phyloP scores from a whole-genome alignment of 2,888 invertebrate species.

The Scaptomyza caliginosa region DNA sequence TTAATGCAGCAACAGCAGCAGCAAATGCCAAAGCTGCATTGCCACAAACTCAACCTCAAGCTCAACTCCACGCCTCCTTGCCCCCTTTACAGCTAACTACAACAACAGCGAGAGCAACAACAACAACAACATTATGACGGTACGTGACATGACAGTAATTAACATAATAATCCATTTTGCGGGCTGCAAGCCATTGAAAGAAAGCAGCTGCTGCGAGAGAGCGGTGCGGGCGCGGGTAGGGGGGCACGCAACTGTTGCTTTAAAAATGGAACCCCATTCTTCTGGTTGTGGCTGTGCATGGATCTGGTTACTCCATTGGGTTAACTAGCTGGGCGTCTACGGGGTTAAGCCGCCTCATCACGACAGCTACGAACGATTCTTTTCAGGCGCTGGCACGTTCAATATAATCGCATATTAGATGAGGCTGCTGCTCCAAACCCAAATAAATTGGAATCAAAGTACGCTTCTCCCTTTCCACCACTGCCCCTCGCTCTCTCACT shows the following conservation, averaged over 20 bases:
- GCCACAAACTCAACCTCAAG: slow-evolving; percentile 8
- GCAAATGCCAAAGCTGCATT: slow-evolving; percentile 27
- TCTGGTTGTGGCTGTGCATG: not conserved
- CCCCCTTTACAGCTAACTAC: not conserved
- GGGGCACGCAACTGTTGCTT: slow-evolving; percentile 3
- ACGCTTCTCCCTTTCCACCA: not conserved
- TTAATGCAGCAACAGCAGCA: slow-evolving; percentile 35
- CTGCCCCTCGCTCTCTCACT: not conserved
- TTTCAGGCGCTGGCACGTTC: slow-evolving; percentile 49
- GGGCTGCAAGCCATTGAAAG: slow-evolving; percentile 47
- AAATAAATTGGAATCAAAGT: slow-evolving; percentile 52
- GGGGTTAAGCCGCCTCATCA: slow-evolving; percentile 62
- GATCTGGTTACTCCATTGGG: slow-evolving; percentile 43
- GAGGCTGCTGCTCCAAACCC: slow-evolving; percentile 52
- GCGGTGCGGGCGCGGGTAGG: not conserved
- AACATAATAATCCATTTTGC: slow-evolving; percentile 74
- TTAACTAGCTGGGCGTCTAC: slow-evolving; percentile 72
- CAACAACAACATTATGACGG: slow-evolving; percentile 33
- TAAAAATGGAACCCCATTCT: slow-evolving; percentile 13
- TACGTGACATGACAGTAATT: slow-evolving; percentile 73
- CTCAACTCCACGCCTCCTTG: not conserved
- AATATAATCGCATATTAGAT: slow-evolving; percentile 66
- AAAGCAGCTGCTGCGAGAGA: slow-evolving; percentile 40
- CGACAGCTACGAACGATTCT: slow-evolving; percentile 40
- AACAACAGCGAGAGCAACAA: slow-evolving; percentile 8